Evolutionary conservation across 2,888 invertebrate genomes (phyloP).

Genomic region (Drosophila nigricruria): DNA sequence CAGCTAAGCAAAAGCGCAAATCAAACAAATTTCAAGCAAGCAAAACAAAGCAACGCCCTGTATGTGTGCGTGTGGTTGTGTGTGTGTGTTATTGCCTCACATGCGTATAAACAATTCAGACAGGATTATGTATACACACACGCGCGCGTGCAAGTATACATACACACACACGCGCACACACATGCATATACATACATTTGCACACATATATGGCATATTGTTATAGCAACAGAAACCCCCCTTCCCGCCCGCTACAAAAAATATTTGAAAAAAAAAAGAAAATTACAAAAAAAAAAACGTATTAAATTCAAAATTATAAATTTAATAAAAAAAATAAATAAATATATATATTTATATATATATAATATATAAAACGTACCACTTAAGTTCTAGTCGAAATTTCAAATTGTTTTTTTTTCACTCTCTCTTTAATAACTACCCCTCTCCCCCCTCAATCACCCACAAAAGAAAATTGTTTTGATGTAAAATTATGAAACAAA

Average conservation of each 20-base stretch:
- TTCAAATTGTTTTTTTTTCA: slow-evolving; percentile 74
- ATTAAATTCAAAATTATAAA: slow-evolving; percentile 13
- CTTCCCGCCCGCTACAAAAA: background rate
- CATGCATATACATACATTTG: slow-evolving; percentile 6
- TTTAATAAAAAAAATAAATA: background rate
- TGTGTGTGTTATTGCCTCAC: slow-evolving; percentile 11
- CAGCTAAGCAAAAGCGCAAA: slow-evolving; percentile 4
- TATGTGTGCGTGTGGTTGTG: slow-evolving; percentile 7
- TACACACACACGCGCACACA: slow-evolving; percentile 1
- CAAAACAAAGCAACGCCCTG: slow-evolving; percentile 11
- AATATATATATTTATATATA: slow-evolving; percentile 12
- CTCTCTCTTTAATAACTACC: slow-evolving; percentile 28
- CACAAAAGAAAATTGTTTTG: slow-evolving; percentile 69
- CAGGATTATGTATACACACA: slow-evolving; percentile 30
- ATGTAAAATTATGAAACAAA: slow-evolving; percentile 75
- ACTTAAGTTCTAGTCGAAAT: slow-evolving; percentile 84
- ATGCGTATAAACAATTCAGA: slow-evolving; percentile 31
- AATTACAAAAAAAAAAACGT: slow-evolving; percentile 10
- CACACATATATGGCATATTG: slow-evolving; percentile 27
- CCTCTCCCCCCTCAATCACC: no score
- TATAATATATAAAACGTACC: slow-evolving; percentile 54
- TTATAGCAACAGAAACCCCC: slow-evolving; percentile 38
- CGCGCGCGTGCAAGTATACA: background rate
- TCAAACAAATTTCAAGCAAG: background rate
- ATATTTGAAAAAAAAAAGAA: slow-evolving; percentile 4